Evolutionary conservation across 2,888 invertebrate species (phyloP).

Genomic region (Torymus auratus): DNA sequence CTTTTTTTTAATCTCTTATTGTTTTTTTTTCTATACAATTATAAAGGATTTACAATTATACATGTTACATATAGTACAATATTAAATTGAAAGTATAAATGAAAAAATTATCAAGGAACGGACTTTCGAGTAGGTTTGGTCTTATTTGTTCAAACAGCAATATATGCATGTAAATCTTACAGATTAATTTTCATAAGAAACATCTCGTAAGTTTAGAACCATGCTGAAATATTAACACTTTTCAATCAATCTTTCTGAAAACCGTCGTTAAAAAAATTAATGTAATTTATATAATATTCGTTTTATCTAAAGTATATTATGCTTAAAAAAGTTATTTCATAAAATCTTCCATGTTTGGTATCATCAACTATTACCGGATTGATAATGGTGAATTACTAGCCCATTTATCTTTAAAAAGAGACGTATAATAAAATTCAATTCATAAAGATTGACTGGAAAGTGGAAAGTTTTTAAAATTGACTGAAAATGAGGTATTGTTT

Average conservation of each 20-base stretch:
- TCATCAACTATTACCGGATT: no score
- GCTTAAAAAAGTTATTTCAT: no score
- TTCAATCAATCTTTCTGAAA: slow-evolving; percentile 2
- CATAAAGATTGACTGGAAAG: slow-evolving; percentile 21
- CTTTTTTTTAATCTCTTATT: slow-evolving; percentile 3
- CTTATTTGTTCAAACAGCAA: slow-evolving; percentile 44
- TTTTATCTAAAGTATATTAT: no score
- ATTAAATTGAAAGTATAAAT: slow-evolving; percentile 52
- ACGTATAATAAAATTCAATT: no score
- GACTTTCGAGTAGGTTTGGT: slow-evolving; percentile 51
- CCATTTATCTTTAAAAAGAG: no score
- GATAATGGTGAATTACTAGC: no score
- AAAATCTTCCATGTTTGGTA: no score
- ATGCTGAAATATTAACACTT: slow-evolving; percentile 7
- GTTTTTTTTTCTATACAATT: slow-evolving; percentile 45
- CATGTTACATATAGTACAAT: slow-evolving; percentile 57
- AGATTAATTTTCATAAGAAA: slow-evolving; percentile 5
- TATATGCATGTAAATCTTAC: slow-evolving; percentile 7
- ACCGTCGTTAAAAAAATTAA: no score
- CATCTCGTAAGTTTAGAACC: background rate
- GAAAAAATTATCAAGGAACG: slow-evolving; percentile 33
- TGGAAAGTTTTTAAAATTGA: slow-evolving; percentile 24
- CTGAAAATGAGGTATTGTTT: background rate
- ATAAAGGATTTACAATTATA: slow-evolving; percentile 57
- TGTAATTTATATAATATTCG: no score